A percentile compares a stretch with the other conserved stretches of the same genome.
Conservation (phyloP, 1,140 invertebrate species). For the Brachionus asplanchnoidis region DNA sequence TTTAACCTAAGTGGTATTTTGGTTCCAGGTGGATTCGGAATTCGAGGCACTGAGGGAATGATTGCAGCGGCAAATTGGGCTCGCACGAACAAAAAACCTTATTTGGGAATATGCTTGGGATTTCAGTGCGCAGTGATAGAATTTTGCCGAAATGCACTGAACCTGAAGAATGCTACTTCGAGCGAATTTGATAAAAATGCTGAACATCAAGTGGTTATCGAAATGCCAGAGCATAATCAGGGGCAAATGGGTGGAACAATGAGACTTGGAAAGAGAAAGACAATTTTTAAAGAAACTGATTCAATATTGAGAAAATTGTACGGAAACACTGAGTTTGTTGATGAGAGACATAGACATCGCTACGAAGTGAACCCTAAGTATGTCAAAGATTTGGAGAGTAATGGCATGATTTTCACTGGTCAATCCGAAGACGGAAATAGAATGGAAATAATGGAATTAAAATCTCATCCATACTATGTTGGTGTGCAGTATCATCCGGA, state of each 20-base stretch:
- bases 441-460: conserved; percentile 75
- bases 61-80: conserved; percentile 89
- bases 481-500: conserved; percentile 96
- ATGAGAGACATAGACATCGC: conserved; percentile 93
- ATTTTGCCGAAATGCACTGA: conserved; percentile 79
- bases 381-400: conserved; percentile 70
- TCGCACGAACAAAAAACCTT: conserved; percentile 78
- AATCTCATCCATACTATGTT: conserved; percentile 80
- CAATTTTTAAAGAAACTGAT: conserved; percentile 63
- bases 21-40: conserved; percentile 94
- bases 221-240: conserved; percentile 96
- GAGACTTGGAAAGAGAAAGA: conserved; percentile 84
- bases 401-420: conserved; percentile 86
- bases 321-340: conserved; percentile 71
- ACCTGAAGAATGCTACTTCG: conserved; percentile 70
- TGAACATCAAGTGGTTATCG: conserved; percentile 76
- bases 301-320: conserved; percentile 65
- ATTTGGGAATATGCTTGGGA: conserved; percentile 91
- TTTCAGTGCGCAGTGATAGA: conserved; percentile 95
- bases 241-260: conserved; percentile 94
- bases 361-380: conserved; percentile 81
- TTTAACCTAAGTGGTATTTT: conserved; percentile 73
- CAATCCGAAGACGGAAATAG: conserved; percentile 64
- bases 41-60: conserved; percentile 90
- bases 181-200: conserved; percentile 76